A percentile compares a stretch with the other conserved stretches of the same genome.
These are phyloP conservation scores for Liparis tanakae DNA, from an alignment of 2,797 vertebrate genomes.

Conservation along the genomic window DNA sequence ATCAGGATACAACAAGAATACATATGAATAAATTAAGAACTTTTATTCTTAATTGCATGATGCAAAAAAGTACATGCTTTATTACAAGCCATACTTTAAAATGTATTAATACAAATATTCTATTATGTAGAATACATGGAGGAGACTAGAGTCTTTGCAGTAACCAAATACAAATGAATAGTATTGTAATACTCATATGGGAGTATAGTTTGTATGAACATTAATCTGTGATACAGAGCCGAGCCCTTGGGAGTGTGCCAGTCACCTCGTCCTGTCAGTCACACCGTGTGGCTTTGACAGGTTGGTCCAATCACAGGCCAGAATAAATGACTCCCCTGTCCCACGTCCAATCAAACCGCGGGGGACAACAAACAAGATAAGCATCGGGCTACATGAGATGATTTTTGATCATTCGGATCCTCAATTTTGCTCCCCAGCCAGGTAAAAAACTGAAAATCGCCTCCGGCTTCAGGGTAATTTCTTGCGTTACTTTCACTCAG, in stretches of 20 bases:
- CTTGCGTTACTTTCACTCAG: slow-evolving; percentile 78
- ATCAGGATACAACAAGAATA: background rate
- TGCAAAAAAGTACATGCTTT: background rate
- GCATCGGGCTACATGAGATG: slow-evolving; percentile 20
- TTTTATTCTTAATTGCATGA: background rate
- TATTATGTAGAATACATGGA: background rate
- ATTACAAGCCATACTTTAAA: background rate
- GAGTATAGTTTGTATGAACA: slow-evolving; percentile 37
- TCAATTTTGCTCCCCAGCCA: slow-evolving; percentile 63
- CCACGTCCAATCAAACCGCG: slow-evolving; percentile 62
- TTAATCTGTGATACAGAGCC: slow-evolving; percentile 51
- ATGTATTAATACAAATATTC: background rate
- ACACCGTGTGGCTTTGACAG: slow-evolving; percentile 71
- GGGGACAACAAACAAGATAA: slow-evolving; percentile 52
- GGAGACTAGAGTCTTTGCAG: background rate
- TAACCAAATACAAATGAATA: background rate
- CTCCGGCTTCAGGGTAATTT: slow-evolving; percentile 79
- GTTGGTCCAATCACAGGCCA: slow-evolving; percentile 61
- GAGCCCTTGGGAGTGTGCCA: slow-evolving; percentile 50
- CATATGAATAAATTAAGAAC: background rate
- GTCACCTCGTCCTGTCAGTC: slow-evolving; percentile 70
- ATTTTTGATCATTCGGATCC: slow-evolving; percentile 46
- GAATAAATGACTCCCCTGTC: slow-evolving; percentile 73
- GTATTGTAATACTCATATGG: background rate
- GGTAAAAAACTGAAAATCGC: slow-evolving; percentile 68